Conservation (phyloP, 2,888 invertebrate species). For the Aphidoletes aphidimyza region DNA sequence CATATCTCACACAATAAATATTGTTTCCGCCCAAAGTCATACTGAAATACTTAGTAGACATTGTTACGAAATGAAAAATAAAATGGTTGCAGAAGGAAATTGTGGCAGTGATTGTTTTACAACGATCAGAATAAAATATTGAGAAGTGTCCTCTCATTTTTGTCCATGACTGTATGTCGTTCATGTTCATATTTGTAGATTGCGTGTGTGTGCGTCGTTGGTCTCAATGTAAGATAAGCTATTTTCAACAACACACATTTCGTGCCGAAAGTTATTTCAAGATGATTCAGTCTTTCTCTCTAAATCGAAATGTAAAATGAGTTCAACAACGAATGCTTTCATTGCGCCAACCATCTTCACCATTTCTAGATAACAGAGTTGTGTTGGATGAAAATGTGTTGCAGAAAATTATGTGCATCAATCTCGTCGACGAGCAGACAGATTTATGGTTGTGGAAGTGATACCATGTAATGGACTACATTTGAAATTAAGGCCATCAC, state of each 20-base stretch:
- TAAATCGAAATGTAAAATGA: not conserved
- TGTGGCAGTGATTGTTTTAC: no score
- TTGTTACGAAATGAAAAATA: no score
- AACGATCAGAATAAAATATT: no score
- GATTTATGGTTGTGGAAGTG: not conserved
- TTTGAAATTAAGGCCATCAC: not conserved
- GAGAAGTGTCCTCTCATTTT: no score
- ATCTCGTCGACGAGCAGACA: not conserved
- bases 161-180: no score
- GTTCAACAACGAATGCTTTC: no score
- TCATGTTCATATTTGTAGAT: not conserved
- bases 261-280: not conserved
- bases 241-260: constrained; percentile 33
- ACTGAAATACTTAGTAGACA: no score
- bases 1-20: no score
- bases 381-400: not conserved
- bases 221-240: constrained; percentile 15
- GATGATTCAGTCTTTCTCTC: not conserved
- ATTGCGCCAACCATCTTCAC: no score
- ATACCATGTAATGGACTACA: not conserved
- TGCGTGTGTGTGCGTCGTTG: constrained; percentile 27
- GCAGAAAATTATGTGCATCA: not conserved
- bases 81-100: no score
- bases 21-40: no score
- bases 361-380: no score